Evolutionary conservation across 2,888 invertebrate species (phyloP), one percentile per base, ranked within the genome.

Genomic region (Chironomus tentans): DNA sequence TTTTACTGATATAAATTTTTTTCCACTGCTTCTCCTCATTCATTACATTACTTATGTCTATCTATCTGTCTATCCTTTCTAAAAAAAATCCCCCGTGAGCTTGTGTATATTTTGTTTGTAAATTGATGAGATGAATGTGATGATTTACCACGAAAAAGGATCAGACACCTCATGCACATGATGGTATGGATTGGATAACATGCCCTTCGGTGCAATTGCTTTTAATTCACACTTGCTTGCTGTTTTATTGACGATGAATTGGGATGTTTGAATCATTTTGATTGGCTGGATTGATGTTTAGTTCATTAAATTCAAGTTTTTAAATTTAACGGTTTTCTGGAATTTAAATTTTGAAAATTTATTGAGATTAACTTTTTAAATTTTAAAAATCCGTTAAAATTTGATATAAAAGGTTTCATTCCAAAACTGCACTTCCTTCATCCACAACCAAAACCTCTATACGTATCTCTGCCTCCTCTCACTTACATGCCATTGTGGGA

Each of bases 121-220:
- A 50, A 71, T 71, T 71, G 71, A 71, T 56, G 71, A 50, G 50
- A 71, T 68, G 68, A 68, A 68, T 68, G 68, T 68, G 68, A 68
- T 71, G 56, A 71, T 71, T 71, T 71, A 71, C 71, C 71, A 18
- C 70, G 47, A 21, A 65, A 38, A 65, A 24, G 65, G 46, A 70
- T 70, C 70, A 70, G 12, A 70, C 47, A 71, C 71, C 50, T 71
- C 71, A 24, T 24, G 18, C 47, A 47, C 48, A 15, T 22, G 28
- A 68, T 65, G 65, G 21, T 65, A 65, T 65, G 12, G 21, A 56
- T 56, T 65, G 21, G 12, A 56, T 56, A 56, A 56, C 22, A 70
- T 70, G 70, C 70, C 70, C 70, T 69, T 70, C 22, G 70, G 70
- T 70, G 70, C 70, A 70, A 47, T 48, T 70, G 47, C 48, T 70